A percentile compares a stretch with the other conserved stretches of the same genome.
phyloP scores from a whole-genome alignment of 2,113 vertebrate genomes.

The Bos indicus region DNA sequence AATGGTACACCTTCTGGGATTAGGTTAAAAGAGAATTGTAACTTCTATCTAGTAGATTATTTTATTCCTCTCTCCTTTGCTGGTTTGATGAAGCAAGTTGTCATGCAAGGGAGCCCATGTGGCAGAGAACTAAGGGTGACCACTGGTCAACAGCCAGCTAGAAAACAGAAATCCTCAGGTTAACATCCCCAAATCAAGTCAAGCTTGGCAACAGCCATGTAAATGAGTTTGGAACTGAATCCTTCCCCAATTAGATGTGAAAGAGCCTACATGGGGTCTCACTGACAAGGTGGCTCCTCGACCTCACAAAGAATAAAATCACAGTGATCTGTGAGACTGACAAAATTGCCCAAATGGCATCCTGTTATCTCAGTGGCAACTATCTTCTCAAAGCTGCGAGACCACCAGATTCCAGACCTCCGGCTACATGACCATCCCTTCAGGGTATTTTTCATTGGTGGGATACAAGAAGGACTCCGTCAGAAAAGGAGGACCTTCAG shows the following conservation, averaged over 20 bases:
- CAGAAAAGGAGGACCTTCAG: neutral
- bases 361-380: neutral
- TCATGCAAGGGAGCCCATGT: neutral
- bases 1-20: neutral
- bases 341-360: neutral
- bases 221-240: neutral
- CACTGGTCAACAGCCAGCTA: neutral
- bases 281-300: neutral
- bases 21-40: neutral
- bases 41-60: neutral
- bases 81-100: neutral
- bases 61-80: neutral
- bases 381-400: neutral
- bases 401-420: neutral
- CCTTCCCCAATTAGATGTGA: neutral
- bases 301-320: neutral
- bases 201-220: neutral
- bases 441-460: neutral
- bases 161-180: neutral
- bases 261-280: neutral
- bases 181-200: neutral
- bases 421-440: neutral
- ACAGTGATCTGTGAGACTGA: neutral
- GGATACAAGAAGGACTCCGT: rapidly evolving
- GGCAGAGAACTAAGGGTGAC: neutral